Conservation (phyloP, 2,888 invertebrate species). For the Brachyopa scutellaris region DNA sequence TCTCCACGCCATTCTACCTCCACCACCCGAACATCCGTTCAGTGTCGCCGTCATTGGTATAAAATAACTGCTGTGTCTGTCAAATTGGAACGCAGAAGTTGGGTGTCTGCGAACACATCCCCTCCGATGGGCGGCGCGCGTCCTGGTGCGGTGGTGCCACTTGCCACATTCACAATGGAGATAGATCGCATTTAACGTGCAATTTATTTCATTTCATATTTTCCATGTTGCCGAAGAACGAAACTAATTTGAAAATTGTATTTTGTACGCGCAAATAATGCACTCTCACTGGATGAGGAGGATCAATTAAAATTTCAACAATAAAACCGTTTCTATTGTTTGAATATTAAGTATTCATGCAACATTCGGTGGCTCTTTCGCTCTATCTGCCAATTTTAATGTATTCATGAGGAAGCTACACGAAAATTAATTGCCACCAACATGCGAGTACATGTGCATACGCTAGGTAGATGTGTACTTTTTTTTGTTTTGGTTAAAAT, state of each 20-base stretch:
- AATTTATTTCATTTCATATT: slow-evolving; percentile 44
- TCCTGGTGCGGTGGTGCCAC: neutral
- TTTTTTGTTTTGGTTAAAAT: neutral
- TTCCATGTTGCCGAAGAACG: slow-evolving; percentile 18
- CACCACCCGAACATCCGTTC: neutral
- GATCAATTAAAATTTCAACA: slow-evolving; percentile 63
- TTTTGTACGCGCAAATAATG: slow-evolving; percentile 29
- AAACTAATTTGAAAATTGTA: slow-evolving; percentile 56
- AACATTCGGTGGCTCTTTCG: neutral
- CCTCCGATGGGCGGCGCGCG: slow-evolving; percentile 2
- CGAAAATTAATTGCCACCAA: slow-evolving; percentile 1
- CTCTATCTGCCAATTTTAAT: slow-evolving; percentile 39
- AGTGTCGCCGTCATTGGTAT: neutral
- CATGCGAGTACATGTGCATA: too few relatives aligned
- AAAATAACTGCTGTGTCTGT: slow-evolving; percentile 3
- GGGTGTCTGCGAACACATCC: slow-evolving; percentile 26
- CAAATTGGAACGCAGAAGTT: neutral
- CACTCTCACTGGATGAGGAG: neutral
- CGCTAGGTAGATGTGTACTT: neutral
- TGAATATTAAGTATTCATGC: slow-evolving; percentile 11
- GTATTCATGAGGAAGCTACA: slow-evolving; percentile 35
- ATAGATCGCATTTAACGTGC: slow-evolving; percentile 52
- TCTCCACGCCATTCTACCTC: neutral
- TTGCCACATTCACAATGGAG: slow-evolving; percentile 51
- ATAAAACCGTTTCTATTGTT: slow-evolving; percentile 56